These are phyloP conservation scores for Eleginops maclovinus DNA, from an alignment of 2,113 vertebrate genomes.

Conservation along the genomic window DNA sequence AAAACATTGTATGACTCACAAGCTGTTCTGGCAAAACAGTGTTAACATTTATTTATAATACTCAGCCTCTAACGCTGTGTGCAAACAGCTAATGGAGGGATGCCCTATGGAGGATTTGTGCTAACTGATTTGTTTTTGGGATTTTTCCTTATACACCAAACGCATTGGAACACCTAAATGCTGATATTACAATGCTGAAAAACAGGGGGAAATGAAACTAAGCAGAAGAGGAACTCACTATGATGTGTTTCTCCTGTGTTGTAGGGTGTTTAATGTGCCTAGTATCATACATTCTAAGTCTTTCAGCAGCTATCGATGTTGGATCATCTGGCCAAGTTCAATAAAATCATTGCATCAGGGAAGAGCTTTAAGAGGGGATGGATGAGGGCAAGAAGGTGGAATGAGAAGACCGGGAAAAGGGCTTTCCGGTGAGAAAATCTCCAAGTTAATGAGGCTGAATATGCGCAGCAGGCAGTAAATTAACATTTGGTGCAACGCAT, in stretches of 20 bases:
- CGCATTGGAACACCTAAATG: background rate
- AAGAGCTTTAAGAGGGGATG: background rate
- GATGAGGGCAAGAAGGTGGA: background rate
- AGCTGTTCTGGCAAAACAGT: slow-evolving; percentile 24
- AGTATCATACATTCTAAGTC: background rate
- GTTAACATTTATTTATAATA: slow-evolving; percentile 29
- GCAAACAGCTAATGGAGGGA: slow-evolving; percentile 15
- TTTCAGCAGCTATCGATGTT: slow-evolving; percentile 7
- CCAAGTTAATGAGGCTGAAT: slow-evolving; percentile 40
- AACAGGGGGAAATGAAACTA: background rate
- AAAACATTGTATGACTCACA: slow-evolving; percentile 52
- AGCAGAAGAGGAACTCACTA: background rate
- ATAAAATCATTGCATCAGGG: background rate
- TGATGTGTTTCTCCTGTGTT: background rate
- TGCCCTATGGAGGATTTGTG: slow-evolving; percentile 1
- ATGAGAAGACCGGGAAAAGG: background rate
- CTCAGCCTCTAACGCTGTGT: slow-evolving; percentile 21
- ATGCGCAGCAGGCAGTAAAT: slow-evolving; percentile 42
- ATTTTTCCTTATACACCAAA: background rate
- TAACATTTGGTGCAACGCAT: slow-evolving; percentile 37
- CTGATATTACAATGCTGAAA: background rate
- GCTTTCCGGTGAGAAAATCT: slow-evolving; percentile 21
- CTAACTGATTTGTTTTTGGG: slow-evolving; percentile 18
- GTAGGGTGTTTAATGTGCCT: background rate
- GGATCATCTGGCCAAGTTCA: slow-evolving; percentile 16